Evolutionary conservation across 2,797 vertebrate genomes (phyloP).

Genomic region (Lophotriccus pileatus): DNA sequence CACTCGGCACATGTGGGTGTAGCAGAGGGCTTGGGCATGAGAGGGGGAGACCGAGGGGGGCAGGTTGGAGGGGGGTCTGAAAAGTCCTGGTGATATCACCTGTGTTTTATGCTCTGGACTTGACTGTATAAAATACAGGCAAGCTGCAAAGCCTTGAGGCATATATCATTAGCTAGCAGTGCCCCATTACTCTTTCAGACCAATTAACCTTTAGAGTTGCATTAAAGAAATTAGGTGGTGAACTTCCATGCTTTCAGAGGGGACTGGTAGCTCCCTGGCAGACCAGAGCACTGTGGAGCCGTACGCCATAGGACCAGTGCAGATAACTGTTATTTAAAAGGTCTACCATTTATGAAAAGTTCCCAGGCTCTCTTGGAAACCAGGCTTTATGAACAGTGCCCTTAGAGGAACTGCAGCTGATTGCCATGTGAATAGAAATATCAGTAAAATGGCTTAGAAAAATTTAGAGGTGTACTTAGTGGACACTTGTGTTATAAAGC

Average conservation of each 20-base stretch:
- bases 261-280: conserved; percentile 29
- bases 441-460: conserved; percentile 46
- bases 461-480: conserved; percentile 50
- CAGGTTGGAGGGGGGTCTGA: neutral
- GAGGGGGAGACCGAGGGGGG: neutral
- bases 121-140: conserved; percentile 12
- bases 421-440: conserved; percentile 59
- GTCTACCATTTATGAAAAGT: conserved; percentile 45
- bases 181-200: conserved; percentile 68
- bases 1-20: conserved; percentile 74
- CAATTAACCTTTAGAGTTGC: conserved; percentile 78
- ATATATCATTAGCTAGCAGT: conserved; percentile 63
- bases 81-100: neutral
- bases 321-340: conserved; percentile 61
- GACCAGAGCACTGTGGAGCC: conserved; percentile 9
- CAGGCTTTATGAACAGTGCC: conserved; percentile 33
- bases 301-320: neutral
- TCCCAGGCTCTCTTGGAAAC: conserved; percentile 29
- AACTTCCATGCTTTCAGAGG: conserved; percentile 67
- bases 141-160: conserved; percentile 54
- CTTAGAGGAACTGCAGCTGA: conserved; percentile 34
- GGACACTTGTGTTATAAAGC: conserved; percentile 30
- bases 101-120: conserved; percentile 9
- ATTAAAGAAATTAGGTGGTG: conserved; percentile 75
- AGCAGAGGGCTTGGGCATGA: neutral